phyloP scores from a whole-genome alignment of 1,140 invertebrate genomes.

The Calliphora vicina region DNA sequence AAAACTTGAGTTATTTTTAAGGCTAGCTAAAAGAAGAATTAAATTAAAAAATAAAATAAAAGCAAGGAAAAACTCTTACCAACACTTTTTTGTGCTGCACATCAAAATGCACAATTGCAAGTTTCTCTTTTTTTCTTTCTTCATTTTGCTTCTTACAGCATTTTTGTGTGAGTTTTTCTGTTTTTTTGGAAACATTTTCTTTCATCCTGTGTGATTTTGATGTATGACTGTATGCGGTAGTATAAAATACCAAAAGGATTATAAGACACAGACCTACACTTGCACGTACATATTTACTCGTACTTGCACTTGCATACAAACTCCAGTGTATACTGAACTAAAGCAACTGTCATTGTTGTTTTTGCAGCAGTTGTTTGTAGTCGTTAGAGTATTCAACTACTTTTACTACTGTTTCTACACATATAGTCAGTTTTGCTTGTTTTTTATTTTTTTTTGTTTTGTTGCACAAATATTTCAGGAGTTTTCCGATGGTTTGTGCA shows the following conservation, averaged over 20 bases:
- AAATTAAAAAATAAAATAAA: neutral
- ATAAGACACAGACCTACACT: neutral
- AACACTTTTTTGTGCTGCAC: conserved; percentile 19
- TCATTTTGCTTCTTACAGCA: neutral
- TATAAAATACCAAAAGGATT: conserved; percentile 20
- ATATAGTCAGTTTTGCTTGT: neutral
- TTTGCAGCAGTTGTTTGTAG: neutral
- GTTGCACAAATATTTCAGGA: neutral
- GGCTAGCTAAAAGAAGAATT: neutral
- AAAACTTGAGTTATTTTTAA: neutral
- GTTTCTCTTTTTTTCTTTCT: too few relatives aligned
- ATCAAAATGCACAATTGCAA: conserved; percentile 29
- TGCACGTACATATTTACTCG: neutral
- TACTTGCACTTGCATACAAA: neutral
- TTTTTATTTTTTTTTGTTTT: neutral
- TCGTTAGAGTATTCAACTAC: neutral
- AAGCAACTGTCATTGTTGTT: neutral
- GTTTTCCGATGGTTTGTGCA: neutral
- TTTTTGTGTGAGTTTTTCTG: neutral
- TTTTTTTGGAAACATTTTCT: neutral
- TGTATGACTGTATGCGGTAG: conserved; percentile 28
- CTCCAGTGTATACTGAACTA: too few relatives aligned
- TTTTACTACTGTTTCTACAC: neutral
- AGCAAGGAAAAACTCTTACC: neutral
- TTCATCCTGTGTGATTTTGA: conserved; percentile 35